Conservation (phyloP, 2,888 invertebrate genomes). For the Mallateleia sp. region DNA sequence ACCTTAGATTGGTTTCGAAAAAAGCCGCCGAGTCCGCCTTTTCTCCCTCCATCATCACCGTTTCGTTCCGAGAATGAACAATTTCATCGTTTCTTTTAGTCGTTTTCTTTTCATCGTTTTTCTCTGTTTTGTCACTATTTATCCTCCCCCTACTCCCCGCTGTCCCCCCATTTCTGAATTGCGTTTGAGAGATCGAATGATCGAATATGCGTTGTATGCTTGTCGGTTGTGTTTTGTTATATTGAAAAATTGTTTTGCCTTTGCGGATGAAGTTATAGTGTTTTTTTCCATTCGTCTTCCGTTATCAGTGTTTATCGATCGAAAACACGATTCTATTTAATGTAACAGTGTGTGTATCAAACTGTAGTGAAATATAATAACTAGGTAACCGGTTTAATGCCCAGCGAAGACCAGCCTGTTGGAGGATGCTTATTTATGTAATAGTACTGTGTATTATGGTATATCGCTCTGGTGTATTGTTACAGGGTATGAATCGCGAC, state of each 20-base stretch:
- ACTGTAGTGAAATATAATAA: slow-evolving; percentile 84
- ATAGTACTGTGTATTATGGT: slow-evolving; percentile 85
- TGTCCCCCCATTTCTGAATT: slow-evolving; percentile 30
- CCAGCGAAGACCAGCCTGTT: slow-evolving; percentile 89
- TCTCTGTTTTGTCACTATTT: slow-evolving; percentile 44
- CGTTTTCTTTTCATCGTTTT: slow-evolving; percentile 69
- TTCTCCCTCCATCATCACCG: too few species aligned
- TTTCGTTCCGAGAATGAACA: too few species aligned
- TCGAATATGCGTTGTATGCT: slow-evolving; percentile 65
- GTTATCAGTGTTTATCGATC: too few species aligned
- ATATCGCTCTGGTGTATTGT: slow-evolving; percentile 86
- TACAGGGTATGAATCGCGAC: slow-evolving; percentile 83
- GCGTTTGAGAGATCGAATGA: slow-evolving; percentile 78
- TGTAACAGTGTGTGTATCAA: slow-evolving; percentile 75
- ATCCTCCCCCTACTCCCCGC: not conserved
- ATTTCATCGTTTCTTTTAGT: too few species aligned
- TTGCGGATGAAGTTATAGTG: slow-evolving; percentile 66
- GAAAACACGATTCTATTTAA: slow-evolving; percentile 57
- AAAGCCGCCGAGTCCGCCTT: too few species aligned
- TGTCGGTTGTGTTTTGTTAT: slow-evolving; percentile 70
- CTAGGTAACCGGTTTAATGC: slow-evolving; percentile 89
- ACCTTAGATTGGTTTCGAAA: too few species aligned
- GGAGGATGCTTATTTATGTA: slow-evolving; percentile 87
- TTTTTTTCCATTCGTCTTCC: slow-evolving; percentile 50
- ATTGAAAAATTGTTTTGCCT: slow-evolving; percentile 58